Conservation (phyloP, 2,888 invertebrate genomes). For the Ditylenchus weischeri region DNA sequence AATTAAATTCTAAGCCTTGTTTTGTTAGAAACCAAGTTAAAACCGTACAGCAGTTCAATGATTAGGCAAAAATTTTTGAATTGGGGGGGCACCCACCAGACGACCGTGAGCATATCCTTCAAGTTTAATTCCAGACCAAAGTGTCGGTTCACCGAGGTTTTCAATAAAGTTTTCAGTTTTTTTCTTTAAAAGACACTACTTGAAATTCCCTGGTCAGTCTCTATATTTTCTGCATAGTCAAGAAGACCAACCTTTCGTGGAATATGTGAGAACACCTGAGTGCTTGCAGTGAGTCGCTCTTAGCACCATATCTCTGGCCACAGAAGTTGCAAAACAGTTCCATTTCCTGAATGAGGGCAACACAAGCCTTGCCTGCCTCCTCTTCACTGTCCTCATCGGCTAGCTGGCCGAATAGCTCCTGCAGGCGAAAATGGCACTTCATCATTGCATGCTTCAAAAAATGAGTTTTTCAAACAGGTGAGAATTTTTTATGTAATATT, state of each 20-base stretch:
- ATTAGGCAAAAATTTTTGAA: no score
- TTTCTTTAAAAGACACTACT: no score
- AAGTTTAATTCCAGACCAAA: no score
- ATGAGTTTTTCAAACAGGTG: not conserved
- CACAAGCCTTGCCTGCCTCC: slow-evolving; percentile 46
- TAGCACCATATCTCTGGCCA: slow-evolving; percentile 58
- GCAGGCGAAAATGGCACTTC: slow-evolving; percentile 60
- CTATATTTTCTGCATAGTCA: not conserved
- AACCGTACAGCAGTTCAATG: not conserved
- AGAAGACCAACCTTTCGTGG: slow-evolving; percentile 46
- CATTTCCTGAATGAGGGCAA: slow-evolving; percentile 59
- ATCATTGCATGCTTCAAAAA: slow-evolving; percentile 59
- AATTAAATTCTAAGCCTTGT: no score
- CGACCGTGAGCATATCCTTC: no score
- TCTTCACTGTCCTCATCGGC: slow-evolving; percentile 59
- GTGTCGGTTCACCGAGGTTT: no score
- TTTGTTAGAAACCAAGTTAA: no score
- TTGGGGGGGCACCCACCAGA: no score
- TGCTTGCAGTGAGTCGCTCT: slow-evolving; percentile 57
- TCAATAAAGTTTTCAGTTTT: no score
- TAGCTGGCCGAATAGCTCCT: slow-evolving; percentile 59
- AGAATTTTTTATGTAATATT: no score
- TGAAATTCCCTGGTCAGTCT: no score
- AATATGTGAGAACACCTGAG: slow-evolving; percentile 58
- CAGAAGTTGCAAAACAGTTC: slow-evolving; percentile 62